Evolutionary conservation across 2,113 vertebrate genomes (phyloP).

Genomic region (Tetrao urogallus): DNA sequence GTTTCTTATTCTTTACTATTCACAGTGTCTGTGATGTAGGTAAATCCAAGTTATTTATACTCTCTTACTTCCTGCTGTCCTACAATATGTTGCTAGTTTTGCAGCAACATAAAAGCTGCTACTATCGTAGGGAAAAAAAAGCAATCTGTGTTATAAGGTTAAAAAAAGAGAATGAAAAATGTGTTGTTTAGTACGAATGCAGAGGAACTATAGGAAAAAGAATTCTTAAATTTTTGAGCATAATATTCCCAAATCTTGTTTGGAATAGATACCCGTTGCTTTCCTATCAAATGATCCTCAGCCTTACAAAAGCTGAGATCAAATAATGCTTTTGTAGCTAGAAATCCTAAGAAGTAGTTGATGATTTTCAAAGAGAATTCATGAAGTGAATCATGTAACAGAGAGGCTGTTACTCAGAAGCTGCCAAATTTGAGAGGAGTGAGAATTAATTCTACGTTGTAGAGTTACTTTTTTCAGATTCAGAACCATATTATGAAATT

Average conservation of each 20-base stretch:
- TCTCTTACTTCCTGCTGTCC: not conserved
- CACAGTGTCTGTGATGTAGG: not conserved
- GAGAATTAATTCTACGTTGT: not conserved
- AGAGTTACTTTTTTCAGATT: conserved; percentile 9
- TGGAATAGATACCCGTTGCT: not conserved
- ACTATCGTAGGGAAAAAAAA: not conserved
- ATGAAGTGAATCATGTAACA: not conserved
- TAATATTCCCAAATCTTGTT: not conserved
- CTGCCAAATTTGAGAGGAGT: not conserved
- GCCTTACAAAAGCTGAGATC: not conserved
- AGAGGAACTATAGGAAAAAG: not conserved
- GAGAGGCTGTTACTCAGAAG: not conserved
- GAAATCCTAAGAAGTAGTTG: not conserved
- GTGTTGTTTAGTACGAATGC: not conserved
- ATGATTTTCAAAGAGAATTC: not conserved
- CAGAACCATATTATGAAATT: not conserved
- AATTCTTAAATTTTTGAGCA: not conserved
- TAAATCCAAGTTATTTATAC: not conserved
- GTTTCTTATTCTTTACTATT: not conserved
- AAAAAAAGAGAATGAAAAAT: not conserved
- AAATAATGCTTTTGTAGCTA: not conserved
- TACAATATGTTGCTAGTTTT: not conserved
- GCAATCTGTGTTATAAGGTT: not conserved
- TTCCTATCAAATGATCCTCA: not conserved
- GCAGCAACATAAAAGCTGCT: not conserved